Evolutionary conservation across 2,113 vertebrate genomes (phyloP).

Genomic region (Aegotheles bennettii): DNA sequence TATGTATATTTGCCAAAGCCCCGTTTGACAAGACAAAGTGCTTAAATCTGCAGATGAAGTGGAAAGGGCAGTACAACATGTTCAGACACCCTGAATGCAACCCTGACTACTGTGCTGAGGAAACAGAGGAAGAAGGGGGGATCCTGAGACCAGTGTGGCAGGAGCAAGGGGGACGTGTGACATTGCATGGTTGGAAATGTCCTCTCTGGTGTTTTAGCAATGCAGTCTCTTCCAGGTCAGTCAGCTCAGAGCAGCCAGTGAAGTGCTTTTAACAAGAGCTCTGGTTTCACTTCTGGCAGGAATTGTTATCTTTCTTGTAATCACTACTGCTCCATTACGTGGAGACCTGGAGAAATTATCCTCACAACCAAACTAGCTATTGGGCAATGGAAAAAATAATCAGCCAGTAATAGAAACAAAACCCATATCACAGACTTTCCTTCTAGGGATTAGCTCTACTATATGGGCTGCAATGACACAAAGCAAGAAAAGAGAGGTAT

Average conservation of each 20-base stretch:
- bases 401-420: not conserved
- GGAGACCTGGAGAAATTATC: not conserved
- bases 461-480: not conserved
- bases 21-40: not conserved
- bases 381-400: not conserved
- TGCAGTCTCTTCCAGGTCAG: not conserved
- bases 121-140: not conserved
- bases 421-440: not conserved
- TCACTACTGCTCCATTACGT: not conserved
- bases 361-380: not conserved
- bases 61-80: not conserved
- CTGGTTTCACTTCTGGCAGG: not conserved
- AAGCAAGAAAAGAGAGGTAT: not conserved
- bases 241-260: not conserved
- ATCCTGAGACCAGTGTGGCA: not conserved
- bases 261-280: not conserved
- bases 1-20: not conserved
- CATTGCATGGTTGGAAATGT: not conserved
- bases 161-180: not conserved
- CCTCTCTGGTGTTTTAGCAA: not conserved
- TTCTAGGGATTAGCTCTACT: not conserved
- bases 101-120: not conserved
- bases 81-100: not conserved
- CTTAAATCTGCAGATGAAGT: not conserved
- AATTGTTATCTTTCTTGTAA: not conserved